Conservation (phyloP, 2,113 vertebrate species). For the Prochilodus magdalenae region DNA sequence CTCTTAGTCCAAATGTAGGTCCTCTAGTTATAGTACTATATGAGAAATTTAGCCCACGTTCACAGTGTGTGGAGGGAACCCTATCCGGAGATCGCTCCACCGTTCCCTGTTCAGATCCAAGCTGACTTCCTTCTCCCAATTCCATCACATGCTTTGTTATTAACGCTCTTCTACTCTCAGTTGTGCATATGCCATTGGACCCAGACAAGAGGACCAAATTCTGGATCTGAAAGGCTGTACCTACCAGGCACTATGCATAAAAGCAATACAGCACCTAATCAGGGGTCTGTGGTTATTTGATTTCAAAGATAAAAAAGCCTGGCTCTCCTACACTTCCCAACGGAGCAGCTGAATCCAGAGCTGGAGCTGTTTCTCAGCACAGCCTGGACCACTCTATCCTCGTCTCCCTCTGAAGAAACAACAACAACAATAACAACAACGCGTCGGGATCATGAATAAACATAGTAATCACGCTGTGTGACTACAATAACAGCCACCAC, state of each 20-base stretch:
- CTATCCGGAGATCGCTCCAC: too few relatives aligned
- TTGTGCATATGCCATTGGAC: too few relatives aligned
- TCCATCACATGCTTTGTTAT: too few relatives aligned
- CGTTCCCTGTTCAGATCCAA: too few relatives aligned
- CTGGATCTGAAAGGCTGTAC: background rate
- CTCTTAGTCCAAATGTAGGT: too few relatives aligned
- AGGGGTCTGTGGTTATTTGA: background rate
- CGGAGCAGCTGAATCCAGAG: background rate
- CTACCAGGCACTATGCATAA: too few relatives aligned
- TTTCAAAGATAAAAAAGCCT: background rate
- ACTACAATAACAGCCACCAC: slow-evolving; percentile 3
- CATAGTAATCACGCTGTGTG: slow-evolving; percentile 1
- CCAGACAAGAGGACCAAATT: background rate
- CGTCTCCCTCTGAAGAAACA: background rate
- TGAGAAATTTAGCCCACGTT: too few relatives aligned
- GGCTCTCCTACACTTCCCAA: background rate
- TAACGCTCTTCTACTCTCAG: too few relatives aligned
- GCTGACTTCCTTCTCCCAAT: too few relatives aligned
- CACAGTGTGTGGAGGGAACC: too few relatives aligned
- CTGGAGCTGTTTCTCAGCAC: background rate
- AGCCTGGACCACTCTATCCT: background rate
- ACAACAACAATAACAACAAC: background rate
- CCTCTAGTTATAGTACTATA: too few relatives aligned
- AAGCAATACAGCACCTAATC: background rate
- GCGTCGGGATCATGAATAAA: background rate